Base-by-base conservation (phyloP, 2,797 vertebrate species). In the Cercopithecus mitis region DNA sequence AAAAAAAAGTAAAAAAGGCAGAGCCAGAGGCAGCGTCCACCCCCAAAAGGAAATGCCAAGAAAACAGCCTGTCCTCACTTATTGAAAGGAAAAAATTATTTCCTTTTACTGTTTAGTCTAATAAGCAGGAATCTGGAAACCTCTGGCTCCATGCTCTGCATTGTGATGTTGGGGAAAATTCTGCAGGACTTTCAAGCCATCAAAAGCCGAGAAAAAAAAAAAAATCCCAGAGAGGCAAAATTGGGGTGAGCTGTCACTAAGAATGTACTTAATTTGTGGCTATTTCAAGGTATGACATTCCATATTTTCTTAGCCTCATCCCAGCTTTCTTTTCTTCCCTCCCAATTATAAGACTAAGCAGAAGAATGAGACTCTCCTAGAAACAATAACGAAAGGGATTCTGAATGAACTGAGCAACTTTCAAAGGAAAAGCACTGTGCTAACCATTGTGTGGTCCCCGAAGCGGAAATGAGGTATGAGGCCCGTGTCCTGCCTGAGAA, bases 61-160 rank as follows among this genome's bases (percentile, higher is more conserved):
- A 97, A 80, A 82, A 75, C 2, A 0, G 0, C 55, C n/a, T 97
- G 72, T 73, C 76, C 96, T 98, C 52, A 27, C 90, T 97, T 92
- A 52, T 95, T 94, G 12, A 91, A 94, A 70, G 87, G 82, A 82
- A 94, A 89, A 91, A 94, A 84, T 52, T 33, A 80, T 87, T 97
- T 96, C 88, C 96, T 93, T 89, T 87, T 50, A 81, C 30, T 95
- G 76, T 92, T 97, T 97, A 93, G 83, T 95, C 91, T 97, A 92
- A 93, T 72, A 61, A 94, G 80, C 96, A 96, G 55, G 75, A 91
- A 96, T 76, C 92, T 96, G 70, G 83, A 47, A 55, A 12, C 55
- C 9, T 91, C 86, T 86, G 61, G 45, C 88, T 90, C 79, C 61
- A 43, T 85, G 80, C 55, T 76, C 61, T 33, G 61, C 70, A 55